Base-by-base conservation (phyloP, 2,888 invertebrate genomes). In the Epirrhoe tristata region DNA sequence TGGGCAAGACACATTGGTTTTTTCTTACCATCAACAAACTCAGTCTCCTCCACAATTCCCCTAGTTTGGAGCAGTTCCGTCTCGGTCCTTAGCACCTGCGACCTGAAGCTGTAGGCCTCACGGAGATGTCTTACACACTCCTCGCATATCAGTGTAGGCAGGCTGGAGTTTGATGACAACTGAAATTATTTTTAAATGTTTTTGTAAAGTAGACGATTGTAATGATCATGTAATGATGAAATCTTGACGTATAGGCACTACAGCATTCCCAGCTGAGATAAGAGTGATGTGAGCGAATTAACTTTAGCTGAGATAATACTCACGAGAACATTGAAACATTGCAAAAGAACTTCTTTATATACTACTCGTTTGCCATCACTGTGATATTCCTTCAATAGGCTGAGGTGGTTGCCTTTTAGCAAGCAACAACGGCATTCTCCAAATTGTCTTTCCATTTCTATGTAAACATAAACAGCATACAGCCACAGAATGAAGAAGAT, bases 361-460 rank as follows among this genome's bases (percentile, higher is more conserved):
- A 78, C 74, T 58, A 79, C 77, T 32, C 73, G 74, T 5, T 66
- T 72, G 5, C 79, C 77, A 6, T 77, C 68, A 43, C 69, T 60
- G 31, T 68, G 58, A 62, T 81, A 79, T 58, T 79, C 77, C 36
- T 74, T 77, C 32, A 70, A 14, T 3, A 82, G 53, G 53, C 77
- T 74, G 48, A 74, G 73, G 63, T 81, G 81, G 12, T 70, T 65
- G 39, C 83, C 82, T 34, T 72, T 71, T 1, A 51, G 32, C n/a
- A 75, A 60, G 52, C 83, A 83, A 55, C 81, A 83, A 0, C 83
- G 77, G 63, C 83, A 83, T 60, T 74, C 68, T 12, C 81, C 83
- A 46, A 75, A 79, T 17, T 53, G 24, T 17, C 54, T 62, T 17
- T 62, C 56, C 58, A 65, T 65, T 34, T 60, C 32, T 58, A 55